These are phyloP conservation scores for Elymnias hypermnestra DNA, from an alignment of 1,140 invertebrate species.

Conservation along the genomic window DNA sequence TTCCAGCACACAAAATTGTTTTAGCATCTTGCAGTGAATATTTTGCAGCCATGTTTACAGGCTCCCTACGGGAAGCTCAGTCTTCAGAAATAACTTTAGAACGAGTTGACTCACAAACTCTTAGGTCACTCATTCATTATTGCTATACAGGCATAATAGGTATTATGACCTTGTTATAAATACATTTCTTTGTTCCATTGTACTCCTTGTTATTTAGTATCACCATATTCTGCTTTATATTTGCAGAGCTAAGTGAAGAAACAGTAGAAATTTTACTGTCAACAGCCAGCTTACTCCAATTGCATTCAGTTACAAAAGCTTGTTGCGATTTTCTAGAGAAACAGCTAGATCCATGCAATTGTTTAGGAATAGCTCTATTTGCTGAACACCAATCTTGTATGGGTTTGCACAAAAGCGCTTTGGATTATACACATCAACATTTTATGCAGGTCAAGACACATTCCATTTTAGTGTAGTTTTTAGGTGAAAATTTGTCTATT, in stretches of 20 bases:
- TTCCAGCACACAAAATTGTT: slow-evolving; percentile 83
- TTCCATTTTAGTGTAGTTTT: too few relatives aligned
- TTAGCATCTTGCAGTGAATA: slow-evolving; percentile 94
- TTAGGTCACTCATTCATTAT: slow-evolving; percentile 89
- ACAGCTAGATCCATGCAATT: slow-evolving; percentile 95
- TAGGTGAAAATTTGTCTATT: too few relatives aligned
- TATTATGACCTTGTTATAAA: slow-evolving; percentile 26
- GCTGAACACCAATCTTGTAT: slow-evolving; percentile 92
- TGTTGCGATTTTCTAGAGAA: slow-evolving; percentile 93
- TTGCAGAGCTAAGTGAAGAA: slow-evolving; percentile 86
- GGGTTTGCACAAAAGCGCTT: slow-evolving; percentile 86
- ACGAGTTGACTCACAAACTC: slow-evolving; percentile 89
- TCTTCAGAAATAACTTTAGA: slow-evolving; percentile 90
- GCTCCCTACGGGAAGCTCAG: slow-evolving; percentile 88
- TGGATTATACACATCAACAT: slow-evolving; percentile 86
- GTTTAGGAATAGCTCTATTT: slow-evolving; percentile 93
- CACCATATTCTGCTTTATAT: slow-evolving; percentile 9
- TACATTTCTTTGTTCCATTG: slow-evolving; percentile 13
- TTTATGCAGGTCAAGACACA: slow-evolving; percentile 80
- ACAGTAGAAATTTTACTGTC: slow-evolving; percentile 91
- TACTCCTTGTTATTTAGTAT: slow-evolving; percentile 4
- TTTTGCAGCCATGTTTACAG: slow-evolving; percentile 97
- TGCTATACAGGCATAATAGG: slow-evolving; percentile 90
- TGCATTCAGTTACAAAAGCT: slow-evolving; percentile 91
- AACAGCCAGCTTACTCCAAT: slow-evolving; percentile 90